These are phyloP conservation scores for Drosophila jambulina DNA, from an alignment of 1,140 invertebrate genomes.

Conservation along the genomic window DNA sequence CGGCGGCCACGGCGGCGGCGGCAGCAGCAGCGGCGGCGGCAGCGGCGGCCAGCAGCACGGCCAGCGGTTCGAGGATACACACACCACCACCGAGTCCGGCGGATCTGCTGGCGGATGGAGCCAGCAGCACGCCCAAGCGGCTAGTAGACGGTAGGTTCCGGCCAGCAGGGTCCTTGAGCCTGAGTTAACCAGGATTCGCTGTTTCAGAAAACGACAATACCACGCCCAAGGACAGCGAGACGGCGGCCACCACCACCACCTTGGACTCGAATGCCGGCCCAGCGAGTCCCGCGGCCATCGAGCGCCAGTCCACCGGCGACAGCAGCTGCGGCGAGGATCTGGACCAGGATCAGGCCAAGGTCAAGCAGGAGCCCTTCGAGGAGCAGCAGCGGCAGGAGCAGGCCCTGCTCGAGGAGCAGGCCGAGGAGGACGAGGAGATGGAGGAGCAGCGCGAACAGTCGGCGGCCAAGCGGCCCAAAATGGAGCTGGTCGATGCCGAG, in stretches of 20 bases:
- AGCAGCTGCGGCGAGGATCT: conserved; percentile 36
- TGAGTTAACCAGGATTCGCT: background rate
- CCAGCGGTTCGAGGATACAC: conserved; percentile 87
- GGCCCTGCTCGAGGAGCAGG: conserved; percentile 52
- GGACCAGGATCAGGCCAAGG: conserved; percentile 49
- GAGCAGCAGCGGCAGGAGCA: conserved; percentile 83
- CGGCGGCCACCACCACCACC: conserved; percentile 15
- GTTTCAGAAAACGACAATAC: conserved; percentile 82
- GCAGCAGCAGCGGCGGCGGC: conserved; percentile 75
- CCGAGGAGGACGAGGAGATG: conserved; percentile 75
- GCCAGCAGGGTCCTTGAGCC: background rate
- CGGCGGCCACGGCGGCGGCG: conserved; percentile 34
- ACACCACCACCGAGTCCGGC: conserved; percentile 89
- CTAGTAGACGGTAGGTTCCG: conserved; percentile 86
- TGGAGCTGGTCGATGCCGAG: conserved; percentile 93
- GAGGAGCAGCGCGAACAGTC: conserved; percentile 32
- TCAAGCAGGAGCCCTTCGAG: conserved; percentile 88
- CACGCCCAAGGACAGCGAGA: conserved; percentile 73
- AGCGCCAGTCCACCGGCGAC: conserved; percentile 25
- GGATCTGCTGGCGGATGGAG: conserved; percentile 88
- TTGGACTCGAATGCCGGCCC: conserved; percentile 29
- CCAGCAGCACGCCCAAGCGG: conserved; percentile 90
- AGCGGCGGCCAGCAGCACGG: conserved; percentile 47
- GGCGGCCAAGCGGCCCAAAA: conserved; percentile 89
- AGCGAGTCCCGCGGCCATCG: conserved; percentile 41